Conservation (phyloP, 2,797 vertebrate species). For the Lepus townsendii region DNA sequence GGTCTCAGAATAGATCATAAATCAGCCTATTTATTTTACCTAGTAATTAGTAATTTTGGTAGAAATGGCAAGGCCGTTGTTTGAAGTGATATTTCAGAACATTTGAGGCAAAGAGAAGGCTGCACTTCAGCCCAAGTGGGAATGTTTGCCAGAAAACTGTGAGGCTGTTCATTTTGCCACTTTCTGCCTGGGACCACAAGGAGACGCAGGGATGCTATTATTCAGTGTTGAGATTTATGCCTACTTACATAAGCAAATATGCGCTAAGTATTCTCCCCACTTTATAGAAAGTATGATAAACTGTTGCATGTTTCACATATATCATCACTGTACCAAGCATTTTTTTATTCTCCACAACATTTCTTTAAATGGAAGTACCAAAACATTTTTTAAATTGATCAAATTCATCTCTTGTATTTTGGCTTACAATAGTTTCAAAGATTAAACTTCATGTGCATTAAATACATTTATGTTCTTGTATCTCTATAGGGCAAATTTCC, state of each 20-base stretch:
- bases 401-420: neutral
- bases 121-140: neutral
- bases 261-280: neutral
- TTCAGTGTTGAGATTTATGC: too few species aligned
- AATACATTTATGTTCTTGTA: neutral
- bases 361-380: neutral
- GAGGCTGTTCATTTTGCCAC: neutral
- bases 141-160: constrained; percentile 2
- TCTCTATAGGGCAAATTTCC: neutral
- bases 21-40: neutral
- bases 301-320: neutral
- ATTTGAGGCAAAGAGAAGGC: neutral
- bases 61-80: neutral
- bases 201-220: neutral
- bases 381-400: neutral
- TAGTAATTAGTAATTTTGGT: neutral
- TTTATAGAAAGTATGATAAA: neutral
- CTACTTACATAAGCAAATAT: neutral
- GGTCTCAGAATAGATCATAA: neutral
- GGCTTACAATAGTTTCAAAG: neutral
- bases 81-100: neutral
- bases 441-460: neutral
- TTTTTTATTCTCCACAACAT: neutral
- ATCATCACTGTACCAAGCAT: neutral
- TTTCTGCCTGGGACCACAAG: neutral